Evolutionary conservation across 2,797 vertebrate genomes (phyloP).

Genomic region (Eulemur rubriventer): DNA sequence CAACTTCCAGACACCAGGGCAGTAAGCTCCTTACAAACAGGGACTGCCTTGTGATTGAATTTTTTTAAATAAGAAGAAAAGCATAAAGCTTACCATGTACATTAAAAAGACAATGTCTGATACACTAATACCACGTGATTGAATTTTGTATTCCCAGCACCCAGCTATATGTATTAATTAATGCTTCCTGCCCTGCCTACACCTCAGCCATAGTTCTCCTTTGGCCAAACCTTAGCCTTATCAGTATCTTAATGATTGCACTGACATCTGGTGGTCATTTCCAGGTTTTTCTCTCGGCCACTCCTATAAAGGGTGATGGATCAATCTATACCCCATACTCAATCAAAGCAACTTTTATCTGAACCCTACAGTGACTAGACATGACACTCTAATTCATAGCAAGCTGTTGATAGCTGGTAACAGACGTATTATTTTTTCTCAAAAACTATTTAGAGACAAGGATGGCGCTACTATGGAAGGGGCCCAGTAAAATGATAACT

Average conservation of each 20-base stretch:
- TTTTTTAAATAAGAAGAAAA: conserved; percentile 4
- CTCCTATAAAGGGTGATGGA: neutral
- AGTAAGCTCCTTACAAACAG: neutral
- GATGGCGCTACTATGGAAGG: neutral
- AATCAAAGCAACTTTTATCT: conserved; percentile 24
- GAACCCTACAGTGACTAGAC: neutral
- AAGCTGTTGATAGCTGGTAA: neutral
- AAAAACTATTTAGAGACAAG: neutral
- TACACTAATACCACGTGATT: neutral
- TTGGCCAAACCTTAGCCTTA: neutral
- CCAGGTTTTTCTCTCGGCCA: conserved; percentile 28
- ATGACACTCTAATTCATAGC: neutral
- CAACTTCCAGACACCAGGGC: neutral
- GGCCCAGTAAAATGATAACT: neutral
- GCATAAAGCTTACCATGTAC: neutral
- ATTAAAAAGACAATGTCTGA: conserved; percentile 10
- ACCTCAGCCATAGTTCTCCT: neutral
- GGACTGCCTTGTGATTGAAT: neutral
- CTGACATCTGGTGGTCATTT: conserved; percentile 75
- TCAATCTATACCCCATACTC: neutral
- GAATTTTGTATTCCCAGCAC: neutral
- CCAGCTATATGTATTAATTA: neutral
- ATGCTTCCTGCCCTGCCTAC: neutral
- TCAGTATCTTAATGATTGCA: conserved; percentile 52
- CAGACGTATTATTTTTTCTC: neutral